Evolutionary conservation across 92 coral and sea anemone species (phyloP).

Genomic region (Scolanthus callimorphus): DNA sequence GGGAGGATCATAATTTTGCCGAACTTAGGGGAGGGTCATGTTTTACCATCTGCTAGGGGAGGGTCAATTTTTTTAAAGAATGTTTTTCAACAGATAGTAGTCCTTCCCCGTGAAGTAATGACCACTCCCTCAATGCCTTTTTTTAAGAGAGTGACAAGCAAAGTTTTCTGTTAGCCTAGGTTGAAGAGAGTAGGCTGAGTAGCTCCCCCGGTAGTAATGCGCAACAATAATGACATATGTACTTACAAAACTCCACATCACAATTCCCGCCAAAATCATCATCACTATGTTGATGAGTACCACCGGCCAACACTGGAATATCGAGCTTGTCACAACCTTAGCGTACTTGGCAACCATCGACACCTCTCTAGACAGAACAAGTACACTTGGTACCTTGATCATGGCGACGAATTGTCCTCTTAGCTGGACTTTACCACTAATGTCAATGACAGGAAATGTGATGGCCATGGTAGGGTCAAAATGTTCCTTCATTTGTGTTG

Average conservation of each 20-base stretch:
- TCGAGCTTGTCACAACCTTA: conserved; percentile 22
- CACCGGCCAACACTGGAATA: conserved; percentile 57
- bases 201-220: not conserved
- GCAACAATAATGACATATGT: not conserved
- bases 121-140: too few species aligned
- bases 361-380: conserved; percentile 23
- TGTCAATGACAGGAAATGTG: conserved; percentile 50
- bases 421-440: conserved; percentile 15
- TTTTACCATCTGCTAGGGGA: too few species aligned
- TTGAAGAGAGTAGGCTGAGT: not conserved
- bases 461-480: conserved; percentile 12
- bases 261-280: conserved; percentile 53
- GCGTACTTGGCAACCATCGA: conserved; percentile 8
- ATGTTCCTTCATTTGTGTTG: conserved; percentile 7
- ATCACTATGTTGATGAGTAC: conserved; percentile 20
- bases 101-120: not conserved
- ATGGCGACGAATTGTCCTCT: conserved; percentile 40
- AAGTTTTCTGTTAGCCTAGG: too few species aligned
- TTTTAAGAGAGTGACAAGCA: too few species aligned
- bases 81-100: too few species aligned
- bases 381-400: conserved; percentile 43
- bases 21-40: too few species aligned
- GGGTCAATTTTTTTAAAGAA: too few species aligned
- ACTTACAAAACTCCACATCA: conserved; percentile 66
- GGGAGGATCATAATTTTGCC: too few species aligned